These are phyloP conservation scores for Homalodisca vitripennis DNA, from an alignment of 1,140 invertebrate genomes.

Conservation along the genomic window DNA sequence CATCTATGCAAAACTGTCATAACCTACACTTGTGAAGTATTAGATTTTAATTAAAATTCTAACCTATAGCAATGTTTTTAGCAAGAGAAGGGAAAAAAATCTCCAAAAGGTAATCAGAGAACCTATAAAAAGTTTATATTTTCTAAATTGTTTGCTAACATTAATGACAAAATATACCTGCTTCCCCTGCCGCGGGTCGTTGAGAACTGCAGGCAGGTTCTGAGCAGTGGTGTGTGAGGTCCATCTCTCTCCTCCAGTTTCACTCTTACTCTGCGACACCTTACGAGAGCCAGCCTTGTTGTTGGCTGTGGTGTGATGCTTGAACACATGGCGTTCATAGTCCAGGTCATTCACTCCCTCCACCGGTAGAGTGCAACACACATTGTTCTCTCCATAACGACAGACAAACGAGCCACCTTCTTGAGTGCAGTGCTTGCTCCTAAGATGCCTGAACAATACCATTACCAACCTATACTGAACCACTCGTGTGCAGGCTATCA, in stretches of 20 bases:
- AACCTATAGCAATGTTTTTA: too few species aligned
- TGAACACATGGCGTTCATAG: constrained; percentile 82
- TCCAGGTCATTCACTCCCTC: constrained; percentile 87
- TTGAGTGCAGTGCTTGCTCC: constrained; percentile 77
- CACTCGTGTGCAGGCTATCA: neutral
- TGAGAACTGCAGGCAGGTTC: constrained; percentile 94
- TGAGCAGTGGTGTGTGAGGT: constrained; percentile 80
- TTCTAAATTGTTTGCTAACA: too few species aligned
- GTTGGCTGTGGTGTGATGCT: constrained; percentile 59
- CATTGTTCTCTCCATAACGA: constrained; percentile 84
- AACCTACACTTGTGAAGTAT: too few species aligned
- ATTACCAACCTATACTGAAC: neutral
- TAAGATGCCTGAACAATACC: constrained; percentile 64
- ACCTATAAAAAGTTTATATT: too few species aligned
- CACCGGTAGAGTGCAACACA: constrained; percentile 81
- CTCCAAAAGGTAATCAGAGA: too few species aligned
- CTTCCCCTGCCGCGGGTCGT: constrained; percentile 90
- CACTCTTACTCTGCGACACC: constrained; percentile 7
- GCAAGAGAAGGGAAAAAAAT: too few species aligned
- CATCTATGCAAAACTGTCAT: too few species aligned
- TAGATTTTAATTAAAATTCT: too few species aligned
- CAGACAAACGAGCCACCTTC: constrained; percentile 89
- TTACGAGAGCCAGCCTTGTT: constrained; percentile 20
- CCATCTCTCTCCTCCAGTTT: constrained; percentile 58
- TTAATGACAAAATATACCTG: too few species aligned